A percentile compares a stretch with the other conserved stretches of the same genome.
These are phyloP conservation scores for Corynorhinus townsendii DNA, from an alignment of 2,113 vertebrate genomes.

Conservation along the genomic window DNA sequence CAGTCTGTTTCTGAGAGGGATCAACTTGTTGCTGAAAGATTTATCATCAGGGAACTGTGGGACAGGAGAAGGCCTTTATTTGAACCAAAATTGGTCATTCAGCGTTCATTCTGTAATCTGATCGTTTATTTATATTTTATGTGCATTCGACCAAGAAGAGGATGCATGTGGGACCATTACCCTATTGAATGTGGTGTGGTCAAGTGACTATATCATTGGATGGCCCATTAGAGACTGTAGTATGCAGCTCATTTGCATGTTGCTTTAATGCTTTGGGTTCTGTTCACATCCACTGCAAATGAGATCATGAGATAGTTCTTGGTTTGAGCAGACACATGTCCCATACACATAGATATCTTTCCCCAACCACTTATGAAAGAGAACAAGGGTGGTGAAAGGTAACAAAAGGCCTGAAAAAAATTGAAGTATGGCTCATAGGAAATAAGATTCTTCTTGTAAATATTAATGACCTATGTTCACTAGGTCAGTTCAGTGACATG, in stretches of 20 bases:
- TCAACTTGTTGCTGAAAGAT: conserved; percentile 46
- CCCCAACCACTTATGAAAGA: background rate
- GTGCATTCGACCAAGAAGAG: conserved; percentile 24
- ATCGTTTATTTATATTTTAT: conserved; percentile 62
- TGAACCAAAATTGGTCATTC: conserved; percentile 55
- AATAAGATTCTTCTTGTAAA: background rate
- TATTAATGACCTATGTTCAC: background rate
- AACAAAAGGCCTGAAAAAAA: background rate
- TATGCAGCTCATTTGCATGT: background rate
- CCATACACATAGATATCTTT: background rate
- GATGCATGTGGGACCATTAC: conserved; percentile 18
- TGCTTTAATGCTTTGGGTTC: conserved; percentile 1
- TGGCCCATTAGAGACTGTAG: background rate
- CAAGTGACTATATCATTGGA: background rate
- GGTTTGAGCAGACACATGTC: background rate
- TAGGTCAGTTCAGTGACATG: background rate
- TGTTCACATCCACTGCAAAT: background rate
- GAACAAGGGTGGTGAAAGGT: background rate
- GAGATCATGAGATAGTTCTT: background rate
- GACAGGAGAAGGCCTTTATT: conserved; percentile 34
- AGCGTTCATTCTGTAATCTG: conserved; percentile 67
- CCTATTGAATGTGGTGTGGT: background rate
- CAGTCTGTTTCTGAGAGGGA: conserved; percentile 30
- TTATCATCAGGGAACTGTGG: conserved; percentile 52
- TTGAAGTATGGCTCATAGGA: background rate